Conservation (phyloP, 2,888 invertebrate genomes). For the Brenthis daphne region DNA sequence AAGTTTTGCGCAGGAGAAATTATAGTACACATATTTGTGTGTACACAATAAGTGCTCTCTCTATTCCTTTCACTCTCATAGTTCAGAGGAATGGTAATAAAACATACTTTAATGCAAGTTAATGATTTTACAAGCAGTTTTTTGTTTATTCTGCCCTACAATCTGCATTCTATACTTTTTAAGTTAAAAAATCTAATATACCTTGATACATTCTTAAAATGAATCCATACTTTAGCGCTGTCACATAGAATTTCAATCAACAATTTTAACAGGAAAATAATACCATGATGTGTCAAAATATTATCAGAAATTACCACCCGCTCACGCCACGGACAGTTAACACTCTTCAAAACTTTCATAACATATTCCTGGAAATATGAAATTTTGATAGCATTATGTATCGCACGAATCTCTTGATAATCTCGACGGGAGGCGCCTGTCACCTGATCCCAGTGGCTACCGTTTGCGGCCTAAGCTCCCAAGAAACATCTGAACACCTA, state of each 20-base stretch:
- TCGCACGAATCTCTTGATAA: slow-evolving; percentile 40
- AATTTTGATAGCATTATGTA: slow-evolving; percentile 43
- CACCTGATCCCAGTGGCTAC: slow-evolving; percentile 70
- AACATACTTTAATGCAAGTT: too few relatives aligned
- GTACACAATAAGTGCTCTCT: too few relatives aligned
- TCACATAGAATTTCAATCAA: slow-evolving; percentile 6
- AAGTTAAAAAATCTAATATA: too few relatives aligned
- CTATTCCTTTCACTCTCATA: too few relatives aligned
- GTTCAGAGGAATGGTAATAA: too few relatives aligned
- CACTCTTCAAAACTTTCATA: slow-evolving; percentile 40
- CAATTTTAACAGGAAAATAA: slow-evolving; percentile 8
- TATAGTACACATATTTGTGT: too few relatives aligned
- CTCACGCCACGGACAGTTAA: slow-evolving; percentile 40
- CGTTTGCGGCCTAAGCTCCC: slow-evolving; percentile 63
- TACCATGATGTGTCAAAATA: slow-evolving; percentile 28
- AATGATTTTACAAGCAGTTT: too few relatives aligned
- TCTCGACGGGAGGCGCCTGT: slow-evolving; percentile 67
- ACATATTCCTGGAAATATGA: slow-evolving; percentile 47
- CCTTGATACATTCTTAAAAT: slow-evolving; percentile 3
- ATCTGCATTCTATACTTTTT: too few relatives aligned
- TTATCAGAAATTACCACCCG: slow-evolving; percentile 28
- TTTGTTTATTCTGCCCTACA: too few relatives aligned
- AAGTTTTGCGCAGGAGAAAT: too few relatives aligned
- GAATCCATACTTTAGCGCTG: slow-evolving; percentile 11
- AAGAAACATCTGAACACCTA: slow-evolving; percentile 49